phyloP scores from a whole-genome alignment of 2,888 invertebrate genomes.

The Nipponacmea schrenckii region DNA sequence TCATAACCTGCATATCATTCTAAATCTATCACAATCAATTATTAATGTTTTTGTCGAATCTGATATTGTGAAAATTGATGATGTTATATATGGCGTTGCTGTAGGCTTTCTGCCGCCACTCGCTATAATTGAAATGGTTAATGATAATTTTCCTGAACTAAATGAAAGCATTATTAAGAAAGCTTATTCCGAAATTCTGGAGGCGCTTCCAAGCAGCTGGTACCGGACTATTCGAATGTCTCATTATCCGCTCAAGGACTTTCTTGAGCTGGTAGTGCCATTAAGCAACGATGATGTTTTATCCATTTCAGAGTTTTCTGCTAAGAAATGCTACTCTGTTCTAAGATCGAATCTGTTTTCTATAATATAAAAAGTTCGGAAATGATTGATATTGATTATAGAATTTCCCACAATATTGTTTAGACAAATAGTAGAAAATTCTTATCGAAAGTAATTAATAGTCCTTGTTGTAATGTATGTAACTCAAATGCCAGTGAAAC shows the following conservation, averaged over 20 bases:
- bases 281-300: not conserved
- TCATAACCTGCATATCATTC: not conserved
- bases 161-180: not conserved
- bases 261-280: not conserved
- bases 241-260: not conserved
- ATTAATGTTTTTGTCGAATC: not conserved
- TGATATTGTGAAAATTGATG: not conserved
- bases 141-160: not conserved
- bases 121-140: not conserved
- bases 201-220: not conserved
- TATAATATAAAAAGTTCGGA: not conserved
- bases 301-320: not conserved
- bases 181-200: not conserved
- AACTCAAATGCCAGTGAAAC: not conserved
- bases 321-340: not conserved
- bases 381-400: not conserved
- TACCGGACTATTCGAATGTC: not conserved
- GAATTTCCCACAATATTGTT: too few species aligned
- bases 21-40: not conserved
- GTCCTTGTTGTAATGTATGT: not conserved
- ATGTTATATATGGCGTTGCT: not conserved
- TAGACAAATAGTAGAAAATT: too few species aligned
- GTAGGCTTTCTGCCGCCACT: not conserved
- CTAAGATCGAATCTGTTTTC: not conserved
- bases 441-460: not conserved